phyloP scores from a whole-genome alignment of 1,140 invertebrate genomes.

The Macrosteles quadrilineatus region DNA sequence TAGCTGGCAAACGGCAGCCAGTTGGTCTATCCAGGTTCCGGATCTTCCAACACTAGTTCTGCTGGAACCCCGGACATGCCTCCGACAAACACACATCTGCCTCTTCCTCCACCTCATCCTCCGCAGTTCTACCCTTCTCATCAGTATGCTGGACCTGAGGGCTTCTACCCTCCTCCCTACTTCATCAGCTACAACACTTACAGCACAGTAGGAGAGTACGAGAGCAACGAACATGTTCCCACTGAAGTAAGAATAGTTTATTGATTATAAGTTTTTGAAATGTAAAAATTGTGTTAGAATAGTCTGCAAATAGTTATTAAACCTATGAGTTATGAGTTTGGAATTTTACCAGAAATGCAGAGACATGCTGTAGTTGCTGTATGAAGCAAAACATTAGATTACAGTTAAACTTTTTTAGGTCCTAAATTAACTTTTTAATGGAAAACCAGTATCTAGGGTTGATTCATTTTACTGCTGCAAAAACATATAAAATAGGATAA shows the following conservation, averaged over 20 bases:
- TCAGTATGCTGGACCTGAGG: neutral
- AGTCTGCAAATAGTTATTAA: no score
- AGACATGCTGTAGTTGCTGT: no score
- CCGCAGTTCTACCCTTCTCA: neutral
- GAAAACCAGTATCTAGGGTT: no score
- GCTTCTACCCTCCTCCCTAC: neutral
- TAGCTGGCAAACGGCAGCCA: neutral
- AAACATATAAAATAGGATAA: no score
- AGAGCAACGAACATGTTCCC: neutral
- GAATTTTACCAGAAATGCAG: no score
- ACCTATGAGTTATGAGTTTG: no score
- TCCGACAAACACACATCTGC: neutral
- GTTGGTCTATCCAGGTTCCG: neutral
- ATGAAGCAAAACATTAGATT: no score
- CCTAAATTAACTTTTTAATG: no score
- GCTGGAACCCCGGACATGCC: neutral
- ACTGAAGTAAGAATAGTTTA: conserved; percentile 10
- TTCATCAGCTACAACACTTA: neutral
- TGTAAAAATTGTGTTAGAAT: no score
- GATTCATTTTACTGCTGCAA: no score
- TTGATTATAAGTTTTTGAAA: no score
- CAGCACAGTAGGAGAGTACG: neutral
- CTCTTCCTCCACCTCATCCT: neutral
- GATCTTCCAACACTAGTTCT: neutral
- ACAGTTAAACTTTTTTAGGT: no score